Percentiles rank a stretch among this genome's conserved stretches.
These are phyloP conservation scores for human (Homo sapiens) DNA, from an alignment of 2,113 vertebrate genomes.

Conservation along the genomic window GRCh38 chr19:32216001-32216500, in stretches of 20 bases:
- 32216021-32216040: neutral
- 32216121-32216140: neutral
- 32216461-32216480: conserved; percentile 8
- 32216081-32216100: neutral
- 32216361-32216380: too few species aligned
- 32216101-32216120: rapidly evolving
- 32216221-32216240: neutral
- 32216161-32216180: neutral
- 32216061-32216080: neutral
- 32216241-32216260: neutral
- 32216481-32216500: neutral
- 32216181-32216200: neutral
- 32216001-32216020: neutral
- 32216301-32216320: neutral
- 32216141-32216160: neutral
- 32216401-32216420: too few species aligned
- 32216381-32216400: too few species aligned
- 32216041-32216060: neutral
- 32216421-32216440: neutral
- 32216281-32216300: neutral
- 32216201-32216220: neutral
- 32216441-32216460: neutral
- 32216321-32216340: neutral
- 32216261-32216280: neutral
- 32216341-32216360: neutral